Base-by-base conservation (phyloP, 2,797 vertebrate genomes). In the Nannoperca australis region DNA sequence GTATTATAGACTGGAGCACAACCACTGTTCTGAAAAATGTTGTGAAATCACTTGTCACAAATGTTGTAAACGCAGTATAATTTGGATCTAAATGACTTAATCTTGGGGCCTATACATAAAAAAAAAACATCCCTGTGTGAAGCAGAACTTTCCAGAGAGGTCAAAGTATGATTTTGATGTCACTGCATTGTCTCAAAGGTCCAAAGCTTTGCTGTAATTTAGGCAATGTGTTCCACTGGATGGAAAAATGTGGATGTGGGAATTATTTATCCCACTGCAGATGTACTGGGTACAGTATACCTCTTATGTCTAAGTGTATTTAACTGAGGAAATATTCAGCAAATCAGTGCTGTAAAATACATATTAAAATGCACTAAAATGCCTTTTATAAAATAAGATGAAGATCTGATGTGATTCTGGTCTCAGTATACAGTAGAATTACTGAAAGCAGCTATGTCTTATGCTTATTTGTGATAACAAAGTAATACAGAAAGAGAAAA, bases 151-250 rank as follows among this genome's bases (percentile, higher is more conserved):
- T 85, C 59, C 40, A 69, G 34, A 60, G 66, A 67, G 42, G 73
- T 76, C 66, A 77, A 40, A 63, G 54, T 58, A 61, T 70, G 64
- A 74, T 78, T 76, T 70, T 61, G 24, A 76, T 71, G 71, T 74
- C 73, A 71, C 70, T 76, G 58, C 47, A 60, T 73, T 72, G 78
- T 80, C 38, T 79, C 44, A 0, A 30, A 79, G 65, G 71, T 76
- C 59, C 64, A 83, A 62, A 77, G 68, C 24, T 55, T 69, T 63
- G 30, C 55, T 74, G 73, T 72, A 47, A 70, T 81, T 84, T 79
- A 65, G 66, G 76, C 76, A 83, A 76, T 86, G 88, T 85, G 68
- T 83, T 88, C 56, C 76, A 69, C 59, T 73, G 66, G 56, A 24
- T 77, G 71, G 53, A 47, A 81, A 83, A 73, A 70, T 47, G 63